Evolutionary conservation across 2,113 vertebrate genomes (phyloP).

Genomic region (Platichthys flesus): DNA sequence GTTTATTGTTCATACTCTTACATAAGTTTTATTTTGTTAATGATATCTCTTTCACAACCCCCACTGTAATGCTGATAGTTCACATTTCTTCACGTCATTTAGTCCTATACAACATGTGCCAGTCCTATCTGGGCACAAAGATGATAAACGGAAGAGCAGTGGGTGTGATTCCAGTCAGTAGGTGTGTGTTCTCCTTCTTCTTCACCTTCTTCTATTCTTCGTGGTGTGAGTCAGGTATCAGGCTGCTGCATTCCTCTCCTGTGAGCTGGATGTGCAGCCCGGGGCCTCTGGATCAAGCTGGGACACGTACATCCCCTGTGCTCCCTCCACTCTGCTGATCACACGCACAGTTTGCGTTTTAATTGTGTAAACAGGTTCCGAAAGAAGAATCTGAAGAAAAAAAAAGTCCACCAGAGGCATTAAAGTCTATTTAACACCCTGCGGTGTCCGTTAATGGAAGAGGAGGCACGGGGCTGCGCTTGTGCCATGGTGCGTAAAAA

Average conservation of each 20-base stretch:
- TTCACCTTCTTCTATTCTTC: too few relatives aligned
- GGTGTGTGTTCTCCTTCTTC: too few relatives aligned
- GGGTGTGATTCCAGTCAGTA: background rate
- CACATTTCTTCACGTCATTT: too few relatives aligned
- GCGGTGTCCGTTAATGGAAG: background rate
- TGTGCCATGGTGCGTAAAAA: background rate
- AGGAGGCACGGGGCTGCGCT: background rate
- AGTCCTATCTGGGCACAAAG: too few relatives aligned
- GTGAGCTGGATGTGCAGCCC: constrained; percentile 35
- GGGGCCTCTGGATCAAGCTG: constrained; percentile 61
- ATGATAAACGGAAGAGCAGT: background rate
- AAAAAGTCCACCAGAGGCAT: background rate
- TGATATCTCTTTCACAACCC: too few relatives aligned
- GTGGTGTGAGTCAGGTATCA: background rate
- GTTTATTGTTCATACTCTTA: too few relatives aligned
- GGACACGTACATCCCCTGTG: constrained; percentile 41
- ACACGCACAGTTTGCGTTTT: background rate
- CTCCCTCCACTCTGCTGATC: background rate
- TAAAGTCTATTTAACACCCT: background rate
- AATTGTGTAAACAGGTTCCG: background rate
- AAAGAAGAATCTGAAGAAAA: background rate
- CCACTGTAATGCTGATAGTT: too few relatives aligned
- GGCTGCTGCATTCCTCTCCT: constrained; percentile 58
- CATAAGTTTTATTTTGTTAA: too few relatives aligned
- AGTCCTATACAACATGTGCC: too few relatives aligned